Evolutionary conservation across 2,888 invertebrate genomes (phyloP).

Genomic region (Drosophila neutralis): DNA sequence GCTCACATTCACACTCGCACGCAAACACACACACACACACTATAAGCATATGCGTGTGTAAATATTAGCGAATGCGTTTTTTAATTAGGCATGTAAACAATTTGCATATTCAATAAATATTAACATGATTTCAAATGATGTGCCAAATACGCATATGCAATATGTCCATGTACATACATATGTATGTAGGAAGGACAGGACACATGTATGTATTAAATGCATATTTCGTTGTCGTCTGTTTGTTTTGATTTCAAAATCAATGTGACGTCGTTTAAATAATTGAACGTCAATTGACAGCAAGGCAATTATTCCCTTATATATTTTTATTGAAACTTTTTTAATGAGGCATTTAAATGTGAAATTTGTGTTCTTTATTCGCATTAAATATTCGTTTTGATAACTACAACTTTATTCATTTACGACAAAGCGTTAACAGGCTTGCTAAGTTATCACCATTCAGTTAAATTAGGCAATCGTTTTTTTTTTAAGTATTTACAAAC

Average conservation of each 20-base stretch:
- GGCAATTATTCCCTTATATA: conserved; percentile 9
- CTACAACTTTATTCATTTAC: background rate
- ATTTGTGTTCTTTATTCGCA: background rate
- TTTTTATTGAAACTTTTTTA: background rate
- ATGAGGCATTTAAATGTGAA: background rate
- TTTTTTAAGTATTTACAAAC: background rate
- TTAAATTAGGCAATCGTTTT: background rate
- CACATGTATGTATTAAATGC: background rate
- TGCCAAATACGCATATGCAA: conserved; percentile 9
- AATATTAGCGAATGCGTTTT: conserved; percentile 44
- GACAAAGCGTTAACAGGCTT: background rate
- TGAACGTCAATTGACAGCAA: conserved; percentile 19
- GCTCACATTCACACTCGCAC: background rate
- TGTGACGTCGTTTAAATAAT: conserved; percentile 10
- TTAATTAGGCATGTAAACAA: conserved; percentile 68
- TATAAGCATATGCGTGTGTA: conserved; percentile 1
- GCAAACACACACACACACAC: background rate
- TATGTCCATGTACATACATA: background rate
- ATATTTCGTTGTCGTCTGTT: conserved; percentile 9
- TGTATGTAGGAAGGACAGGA: background rate
- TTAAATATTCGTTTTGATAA: conserved; percentile 11
- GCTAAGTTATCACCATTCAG: conserved; percentile 3
- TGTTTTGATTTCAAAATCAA: conserved; percentile 17
- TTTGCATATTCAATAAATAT: conserved; percentile 61
- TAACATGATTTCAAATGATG: conserved; percentile 62